Evolutionary conservation across 2,888 invertebrate species (phyloP), one percentile per base, ranked within the genome.

Genomic region (Polietes domitor): DNA sequence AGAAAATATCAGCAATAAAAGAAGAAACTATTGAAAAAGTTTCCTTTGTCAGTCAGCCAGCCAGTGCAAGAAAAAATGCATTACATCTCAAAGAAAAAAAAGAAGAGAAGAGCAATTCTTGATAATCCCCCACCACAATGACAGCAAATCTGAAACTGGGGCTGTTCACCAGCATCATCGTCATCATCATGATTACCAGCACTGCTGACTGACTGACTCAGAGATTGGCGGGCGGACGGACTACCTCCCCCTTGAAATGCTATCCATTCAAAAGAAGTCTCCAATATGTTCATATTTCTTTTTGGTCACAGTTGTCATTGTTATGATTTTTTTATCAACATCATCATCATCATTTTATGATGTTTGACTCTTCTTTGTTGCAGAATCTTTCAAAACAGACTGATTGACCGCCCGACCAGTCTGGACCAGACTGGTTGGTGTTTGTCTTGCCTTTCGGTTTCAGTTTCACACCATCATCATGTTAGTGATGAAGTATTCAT

Each of bases 211-310:
- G 26, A 58, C 58, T 58, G 17, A 53, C 21, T 3, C 3, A 32
- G 32, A 3, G 3, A 32, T 7, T 32, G 5, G 32, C 32, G 7
- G 3, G 32, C 7, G 32, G 3, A 32, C 3, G 3, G 32, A 32
- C 32, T 32, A 32, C 32, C 7, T 32, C 32, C 7, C 32, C 32
- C 32, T 7, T 24, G 10, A 24, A 4, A 24, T 50, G 19, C 19
- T 3, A 19, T 19, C 5, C 12, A 5, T 50, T 50, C 55, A 21
- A 10, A 32, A 32, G 32, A 10, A 21, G n/a, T 19, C 21, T 68
- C 68, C n/a, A 43, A 43, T 68, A 43, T 68, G 24, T 43, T 68
- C 68, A 43, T 24, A 68, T 68, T 68, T 68, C 43, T 7, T n/a
- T n/a, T n/a, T 37, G 10, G 43, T 68, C 68, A 68, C 41, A 43